Conservation (phyloP, 2,113 vertebrate genomes). For the Thalassarche chlororhynchos region DNA sequence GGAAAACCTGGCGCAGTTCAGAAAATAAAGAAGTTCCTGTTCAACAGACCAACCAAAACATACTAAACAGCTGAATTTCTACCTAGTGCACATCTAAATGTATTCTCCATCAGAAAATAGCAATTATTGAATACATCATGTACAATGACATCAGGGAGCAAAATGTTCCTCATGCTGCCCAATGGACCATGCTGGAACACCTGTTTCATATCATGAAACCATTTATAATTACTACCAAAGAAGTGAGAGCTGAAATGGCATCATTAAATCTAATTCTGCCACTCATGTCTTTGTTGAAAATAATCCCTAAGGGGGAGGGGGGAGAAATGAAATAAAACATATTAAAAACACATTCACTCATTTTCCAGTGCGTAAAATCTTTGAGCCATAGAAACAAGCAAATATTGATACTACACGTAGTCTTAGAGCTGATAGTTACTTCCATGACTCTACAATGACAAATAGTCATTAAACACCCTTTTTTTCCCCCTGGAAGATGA, state of each 20-base stretch:
- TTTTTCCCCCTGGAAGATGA: background rate
- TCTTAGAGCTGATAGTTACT: background rate
- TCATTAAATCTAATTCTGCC: slow-evolving; percentile 20
- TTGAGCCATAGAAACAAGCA: background rate
- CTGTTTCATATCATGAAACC: slow-evolving; percentile 42
- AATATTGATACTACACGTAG: background rate
- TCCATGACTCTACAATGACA: background rate
- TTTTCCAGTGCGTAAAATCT: background rate
- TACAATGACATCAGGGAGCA: slow-evolving; percentile 10
- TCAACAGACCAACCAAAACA: background rate
- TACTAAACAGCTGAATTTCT: background rate
- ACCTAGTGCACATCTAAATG: background rate
- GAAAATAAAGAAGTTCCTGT: background rate
- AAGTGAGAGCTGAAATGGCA: background rate
- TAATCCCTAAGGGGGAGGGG: background rate
- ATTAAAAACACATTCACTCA: background rate
- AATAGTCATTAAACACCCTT: background rate
- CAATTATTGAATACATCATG: background rate
- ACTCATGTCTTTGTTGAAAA: background rate
- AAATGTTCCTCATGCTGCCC: background rate
- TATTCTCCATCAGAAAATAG: background rate
- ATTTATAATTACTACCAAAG: slow-evolving; percentile 27
- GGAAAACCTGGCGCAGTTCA: background rate
- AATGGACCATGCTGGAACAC: slow-evolving; percentile 23
- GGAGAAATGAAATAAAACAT: background rate